Evolutionary conservation across 2,113 vertebrate genomes (phyloP), one percentile per base, ranked within the genome.

Genomic region (Myotis brandtii): DNA sequence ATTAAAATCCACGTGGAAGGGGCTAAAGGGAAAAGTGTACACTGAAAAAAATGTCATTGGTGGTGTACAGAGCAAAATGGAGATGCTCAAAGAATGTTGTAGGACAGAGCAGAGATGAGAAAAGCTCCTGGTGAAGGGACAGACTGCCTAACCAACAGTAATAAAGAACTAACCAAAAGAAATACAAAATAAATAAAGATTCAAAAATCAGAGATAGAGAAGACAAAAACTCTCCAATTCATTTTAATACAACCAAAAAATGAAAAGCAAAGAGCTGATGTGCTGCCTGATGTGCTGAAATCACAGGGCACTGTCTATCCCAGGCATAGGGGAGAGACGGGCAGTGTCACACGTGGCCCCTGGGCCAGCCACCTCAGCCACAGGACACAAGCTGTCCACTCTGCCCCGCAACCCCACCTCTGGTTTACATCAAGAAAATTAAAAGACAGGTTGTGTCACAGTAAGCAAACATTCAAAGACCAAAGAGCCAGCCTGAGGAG

Each of bases 321-420:
- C 0, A 1, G 23, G 32, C 40, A 77, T 77, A 54, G 23, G 23
- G 1, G 2, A 25, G 30, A 50, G 10, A 67, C 27, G 40, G 34
- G 32, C 43, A n/a, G 40, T 7, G 4, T 0, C 6, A 0, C 27
- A 11, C 1, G 0, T 9, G 25, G 69, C 64, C 1, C 2, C 0
- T 3, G 17, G 37, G 27, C 43, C 17, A 2, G 50, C 27, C 6
- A 1, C 69, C 59, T 62, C 34, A 0, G 32, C 56, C 50, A n/a
- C 30, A 9, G 75, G 40, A 13, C 30, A 11, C 20, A 43, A 17
- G 12, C 40, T 32, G 79, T 56, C 56, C 66, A 3, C 56, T 18
- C 46, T 18, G 75, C 62, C 72, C 66, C 0, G 10, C 18, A 46
- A 32, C 1, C 4, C 70, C 12, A 30, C 21, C 56, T 32, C 48